These are phyloP conservation scores for Heterocephalus glaber DNA, from an alignment of 2,113 vertebrate species.

Conservation along the genomic window DNA sequence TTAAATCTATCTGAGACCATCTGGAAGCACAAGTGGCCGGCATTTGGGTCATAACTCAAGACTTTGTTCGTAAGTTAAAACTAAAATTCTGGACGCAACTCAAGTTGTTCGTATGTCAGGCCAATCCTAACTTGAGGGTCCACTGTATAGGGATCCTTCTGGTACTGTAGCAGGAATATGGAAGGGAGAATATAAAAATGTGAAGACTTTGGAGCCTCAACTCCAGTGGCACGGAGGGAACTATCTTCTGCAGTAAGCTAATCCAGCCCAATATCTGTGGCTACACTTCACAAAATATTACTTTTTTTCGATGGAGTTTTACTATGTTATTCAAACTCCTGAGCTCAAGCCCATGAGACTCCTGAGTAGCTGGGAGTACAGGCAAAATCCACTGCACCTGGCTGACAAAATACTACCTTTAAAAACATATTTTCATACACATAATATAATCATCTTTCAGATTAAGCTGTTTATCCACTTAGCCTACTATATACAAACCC, in stretches of 20 bases:
- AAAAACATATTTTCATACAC: slow-evolving; percentile 3
- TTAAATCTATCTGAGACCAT: too few relatives aligned
- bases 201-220: background rate
- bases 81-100: too few relatives aligned
- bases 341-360: background rate
- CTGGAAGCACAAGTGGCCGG: too few relatives aligned
- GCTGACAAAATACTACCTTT: slow-evolving; percentile 10
- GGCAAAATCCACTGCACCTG: background rate
- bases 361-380: background rate
- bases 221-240: background rate
- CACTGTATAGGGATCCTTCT: background rate
- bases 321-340: background rate
- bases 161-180: background rate
- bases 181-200: background rate
- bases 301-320: background rate
- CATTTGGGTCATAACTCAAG: too few relatives aligned
- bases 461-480: slow-evolving; percentile 59
- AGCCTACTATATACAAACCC: slow-evolving; percentile 32
- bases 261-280: background rate
- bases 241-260: background rate
- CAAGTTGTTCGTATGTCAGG: too few relatives aligned
- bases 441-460: slow-evolving; percentile 47
- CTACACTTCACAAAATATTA: background rate
- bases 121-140: too few relatives aligned
- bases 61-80: too few relatives aligned